Evolutionary conservation across 1,140 invertebrate genomes (phyloP), one percentile per base, ranked within the genome.

Genomic region (Leucophenga varia): DNA sequence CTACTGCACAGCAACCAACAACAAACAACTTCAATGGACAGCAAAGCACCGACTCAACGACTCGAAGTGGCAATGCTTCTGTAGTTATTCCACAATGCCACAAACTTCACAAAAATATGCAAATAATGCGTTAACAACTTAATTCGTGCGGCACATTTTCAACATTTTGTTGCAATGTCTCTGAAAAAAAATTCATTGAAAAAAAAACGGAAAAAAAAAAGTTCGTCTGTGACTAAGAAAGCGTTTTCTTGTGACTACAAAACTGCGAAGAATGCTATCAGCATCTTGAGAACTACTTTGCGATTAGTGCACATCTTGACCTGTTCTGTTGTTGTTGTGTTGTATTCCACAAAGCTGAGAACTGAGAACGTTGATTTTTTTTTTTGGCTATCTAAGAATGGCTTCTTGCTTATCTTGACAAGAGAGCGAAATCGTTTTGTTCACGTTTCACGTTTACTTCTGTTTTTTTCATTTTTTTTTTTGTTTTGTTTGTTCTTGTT

Each of bases 111-210:
- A 22, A 32, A 63, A 70, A 70, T 69, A 70, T 70, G 65, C 65
- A 70, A 70, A 70, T 70, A 70, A 70, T 70, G 65, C 65, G 65
- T 70, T 70, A 69, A 70, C 65, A 70, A 70, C 65, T 70, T 70
- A 70, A 70, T 70, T 69, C 58, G 50, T 40, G 61, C 48, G 43
- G 39, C 47, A 25, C 39, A 30, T 41, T 41, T 41, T 41, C 22
- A 21, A 41, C 39, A 28, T 41, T 41, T 41, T 41, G 19, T 38
- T 17, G 25, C 25, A 28, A n/a, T n/a, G 25, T 6, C 25, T 28
- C 25, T 28, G 25, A 28, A 42, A 41, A 16, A 41, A 40, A 12
- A 40, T 20, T 12, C 19, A 38, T 16, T 5, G 14, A 36, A 20
- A 20, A 38, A 38, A 39, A 12, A 2, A 10, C 36, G 16, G 28